A percentile compares a stretch with the other conserved stretches of the same genome.
phyloP scores from a whole-genome alignment of 2,113 vertebrate species.

The Gila orcuttii region DNA sequence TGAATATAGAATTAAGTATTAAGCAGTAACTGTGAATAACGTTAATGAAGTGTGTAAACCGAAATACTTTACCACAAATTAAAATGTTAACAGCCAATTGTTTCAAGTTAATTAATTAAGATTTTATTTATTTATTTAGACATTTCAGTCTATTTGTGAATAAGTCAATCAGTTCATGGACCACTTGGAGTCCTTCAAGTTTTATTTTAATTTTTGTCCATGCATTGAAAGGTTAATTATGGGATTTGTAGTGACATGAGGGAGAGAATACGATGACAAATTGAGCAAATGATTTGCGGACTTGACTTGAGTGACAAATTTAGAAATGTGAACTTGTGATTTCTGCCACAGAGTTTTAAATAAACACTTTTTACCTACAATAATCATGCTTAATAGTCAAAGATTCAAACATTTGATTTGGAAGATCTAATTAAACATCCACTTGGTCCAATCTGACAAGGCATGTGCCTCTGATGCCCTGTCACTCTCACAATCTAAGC shows the following conservation, averaged over 20 bases:
- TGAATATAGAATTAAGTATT: too few species aligned
- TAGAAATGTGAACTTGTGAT: background rate
- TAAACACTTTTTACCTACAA: background rate
- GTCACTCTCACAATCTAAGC: background rate
- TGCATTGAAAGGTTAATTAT: background rate
- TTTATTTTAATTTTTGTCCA: too few species aligned
- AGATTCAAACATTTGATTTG: conserved; percentile 7
- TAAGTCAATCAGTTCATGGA: too few species aligned
- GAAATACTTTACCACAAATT: too few species aligned
- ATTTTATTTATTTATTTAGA: too few species aligned
- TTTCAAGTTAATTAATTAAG: too few species aligned
- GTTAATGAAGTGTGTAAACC: too few species aligned
- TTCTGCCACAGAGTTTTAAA: conserved; percentile 6
- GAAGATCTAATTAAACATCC: background rate
- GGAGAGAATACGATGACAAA: background rate
- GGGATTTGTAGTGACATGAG: background rate
- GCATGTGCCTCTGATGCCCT: background rate
- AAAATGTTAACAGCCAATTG: too few species aligned
- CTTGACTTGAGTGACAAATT: background rate
- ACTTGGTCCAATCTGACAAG: background rate
- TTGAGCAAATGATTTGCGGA: background rate
- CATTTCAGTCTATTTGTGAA: too few species aligned
- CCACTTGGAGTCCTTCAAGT: too few species aligned
- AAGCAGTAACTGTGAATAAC: too few species aligned
- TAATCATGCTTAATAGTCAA: conserved; percentile 7